Conservation (phyloP, 2,888 invertebrate genomes). For the Eledona agricola region DNA sequence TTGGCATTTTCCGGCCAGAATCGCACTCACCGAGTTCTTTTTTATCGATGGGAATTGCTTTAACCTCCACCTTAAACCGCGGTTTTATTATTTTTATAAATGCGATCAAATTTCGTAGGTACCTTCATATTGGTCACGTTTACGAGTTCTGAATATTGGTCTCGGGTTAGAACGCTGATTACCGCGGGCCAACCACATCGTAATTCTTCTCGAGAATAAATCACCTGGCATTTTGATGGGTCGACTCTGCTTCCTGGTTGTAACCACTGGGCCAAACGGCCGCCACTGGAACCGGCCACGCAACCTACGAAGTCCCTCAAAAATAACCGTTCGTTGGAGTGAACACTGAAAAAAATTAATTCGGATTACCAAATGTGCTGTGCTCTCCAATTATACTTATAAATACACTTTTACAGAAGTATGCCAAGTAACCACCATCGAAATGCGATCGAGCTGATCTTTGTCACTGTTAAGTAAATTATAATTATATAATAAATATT, state of each 20-base stretch:
- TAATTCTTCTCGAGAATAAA: conserved; percentile 75
- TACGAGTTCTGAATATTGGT: conserved; percentile 92
- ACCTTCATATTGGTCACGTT: conserved; percentile 87
- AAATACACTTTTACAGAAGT: too few relatives aligned
- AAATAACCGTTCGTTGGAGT: conserved; percentile 92
- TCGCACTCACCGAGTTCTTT: conserved; percentile 71
- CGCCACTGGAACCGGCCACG: conserved; percentile 83
- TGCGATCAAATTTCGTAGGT: conserved; percentile 45
- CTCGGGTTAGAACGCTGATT: conserved; percentile 82
- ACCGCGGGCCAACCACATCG: conserved; percentile 86
- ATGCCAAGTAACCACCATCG: too few relatives aligned
- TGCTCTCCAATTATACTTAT: too few relatives aligned
- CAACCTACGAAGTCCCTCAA: conserved; percentile 92
- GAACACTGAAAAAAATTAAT: conserved; percentile 69
- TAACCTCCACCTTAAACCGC: conserved; percentile 73
- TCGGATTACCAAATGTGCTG: too few relatives aligned
- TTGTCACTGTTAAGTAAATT: too few relatives aligned
- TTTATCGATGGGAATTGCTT: conserved; percentile 76
- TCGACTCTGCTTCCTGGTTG: conserved; percentile 93
- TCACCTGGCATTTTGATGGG: conserved; percentile 85
- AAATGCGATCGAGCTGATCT: too few relatives aligned
- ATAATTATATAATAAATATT: too few relatives aligned
- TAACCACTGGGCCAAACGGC: conserved; percentile 92
- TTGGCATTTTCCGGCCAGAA: conserved; percentile 67
- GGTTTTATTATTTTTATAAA: not conserved